Evolutionary conservation across 1,140 invertebrate genomes (phyloP), one percentile per base, ranked within the genome.

Genomic region (Megathymus violae): DNA sequence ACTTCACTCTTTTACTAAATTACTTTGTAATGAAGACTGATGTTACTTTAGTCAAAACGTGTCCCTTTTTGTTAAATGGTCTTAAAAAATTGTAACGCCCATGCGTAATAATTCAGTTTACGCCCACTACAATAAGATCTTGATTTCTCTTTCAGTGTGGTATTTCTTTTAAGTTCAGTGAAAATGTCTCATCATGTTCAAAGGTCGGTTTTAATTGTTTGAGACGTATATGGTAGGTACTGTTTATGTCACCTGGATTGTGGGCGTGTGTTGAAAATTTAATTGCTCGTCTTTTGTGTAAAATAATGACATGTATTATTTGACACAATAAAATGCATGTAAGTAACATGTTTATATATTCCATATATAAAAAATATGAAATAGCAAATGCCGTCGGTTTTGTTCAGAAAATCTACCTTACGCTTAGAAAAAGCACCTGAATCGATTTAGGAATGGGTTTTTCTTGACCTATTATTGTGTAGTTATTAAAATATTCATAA

Each of bases 1-100:
- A 59, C 62, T 43, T 44, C 14, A 50, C 48, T 36, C 13, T 5
- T 31, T 63, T 58, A 64, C 60, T 62, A 62, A 68, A 60, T 68
- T 60, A 60, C 58, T 47, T 6, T n/a, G 16, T 34, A 43, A 43
- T 38, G 46, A 69, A 65, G 46, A 63, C 46, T 60, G 50, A 51
- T 47, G 67, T 54, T 69, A 68, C 66, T 65, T 44, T 52, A 16
- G 17, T 25, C 9, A 4, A 36, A 31, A 31, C 3, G 27, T 36
- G n/a, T 4, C 7, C 34, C 7, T 36, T 31, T 36, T 36, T 36
- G 34, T 36, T 36, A 11, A 36, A n/a, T 36, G 34, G n/a, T 36
- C 10, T 36, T 36, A 11, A 10, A 36, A 36, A 36, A 47, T 38
- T 15, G 56, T 47, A 59, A 59, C 56, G 56, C 56, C 56, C 56